Evolutionary conservation across 2,888 invertebrate genomes (phyloP), one percentile per base, ranked within the genome.

Genomic region (Anaspis maculata): DNA sequence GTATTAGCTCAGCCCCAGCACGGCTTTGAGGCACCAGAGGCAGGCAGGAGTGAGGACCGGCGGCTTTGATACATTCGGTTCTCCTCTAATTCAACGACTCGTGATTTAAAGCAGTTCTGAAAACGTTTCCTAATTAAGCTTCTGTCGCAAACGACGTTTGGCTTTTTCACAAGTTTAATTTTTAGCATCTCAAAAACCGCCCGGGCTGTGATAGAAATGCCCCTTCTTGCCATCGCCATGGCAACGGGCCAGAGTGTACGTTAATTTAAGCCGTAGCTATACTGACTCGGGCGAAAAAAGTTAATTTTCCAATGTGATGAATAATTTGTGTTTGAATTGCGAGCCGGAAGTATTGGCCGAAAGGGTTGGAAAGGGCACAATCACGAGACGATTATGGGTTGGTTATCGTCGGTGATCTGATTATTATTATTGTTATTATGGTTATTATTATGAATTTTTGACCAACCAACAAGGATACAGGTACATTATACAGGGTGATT

Each of bases 71-170:
- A 30, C 34, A 30, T 30, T n/a, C n/a, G n/a, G n/a, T n/a, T n/a
- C n/a, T 25, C 25, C 13, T 32, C 26, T 60, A 62, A 62, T 62
- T 62, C 61, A 51, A 56, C 56, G 51, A 47, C 54, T 49, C 54
- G 56, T 62, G 61, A 63, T 63, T 63, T 61, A 59, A 57, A 61
- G 58, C 59, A 54, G 56, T 57, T 57, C 58, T 54, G 54, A 59
- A 63, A 66, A 63, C 63, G 63, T 62, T 65, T 10, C 24, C 9
- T 24, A 24, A 24, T 24, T 24, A 11, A 24, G 24, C 24, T 58
- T 62, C 65, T 66, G 66, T 66, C 65, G 64, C 62, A 61, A 64
- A 64, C 59, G 64, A 59, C 62, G 64, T 62, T 62, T 60, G 55
- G 59, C 60, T 62, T 64, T 64, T 64, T 64, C 57, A 56, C 57